Percentiles rank a stretch among this genome's conserved stretches.
phyloP scores from a whole-genome alignment of 2,797 vertebrate genomes.

The Heteromormyrus szaboi region DNA sequence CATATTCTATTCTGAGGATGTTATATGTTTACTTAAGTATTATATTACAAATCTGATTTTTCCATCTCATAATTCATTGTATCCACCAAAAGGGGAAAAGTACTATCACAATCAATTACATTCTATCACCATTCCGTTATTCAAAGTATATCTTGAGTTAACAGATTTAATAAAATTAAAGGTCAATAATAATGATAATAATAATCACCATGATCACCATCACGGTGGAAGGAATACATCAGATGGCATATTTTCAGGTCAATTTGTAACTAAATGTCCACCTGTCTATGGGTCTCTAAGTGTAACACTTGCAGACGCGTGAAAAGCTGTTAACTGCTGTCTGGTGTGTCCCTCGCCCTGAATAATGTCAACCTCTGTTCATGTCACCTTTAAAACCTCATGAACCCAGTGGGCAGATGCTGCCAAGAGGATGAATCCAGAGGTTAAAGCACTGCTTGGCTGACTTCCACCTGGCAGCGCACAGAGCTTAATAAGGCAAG shows the following conservation, averaged over 20 bases:
- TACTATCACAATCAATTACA: neutral
- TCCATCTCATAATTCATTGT: neutral
- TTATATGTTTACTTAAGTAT: neutral
- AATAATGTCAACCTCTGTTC: neutral
- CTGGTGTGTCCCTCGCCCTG: neutral
- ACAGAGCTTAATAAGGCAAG: neutral
- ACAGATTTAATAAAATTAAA: neutral
- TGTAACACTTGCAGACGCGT: neutral
- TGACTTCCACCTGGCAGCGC: neutral
- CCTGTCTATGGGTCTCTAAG: neutral
- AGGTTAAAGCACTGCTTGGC: slow-evolving; percentile 5
- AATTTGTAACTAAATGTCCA: neutral
- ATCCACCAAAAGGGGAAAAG: neutral
- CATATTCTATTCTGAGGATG: neutral
- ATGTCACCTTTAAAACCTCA: slow-evolving; percentile 17
- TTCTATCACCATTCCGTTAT: neutral
- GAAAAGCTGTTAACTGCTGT: slow-evolving; percentile 1
- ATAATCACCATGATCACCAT: neutral
- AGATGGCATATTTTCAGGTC: neutral
- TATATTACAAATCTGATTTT: neutral
- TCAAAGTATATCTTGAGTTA: neutral
- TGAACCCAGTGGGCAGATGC: slow-evolving; percentile 2
- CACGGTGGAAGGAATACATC: neutral
- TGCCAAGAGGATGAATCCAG: slow-evolving; percentile 4
- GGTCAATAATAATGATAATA: neutral